These are phyloP conservation scores for Yponomeuta malinellus DNA, from an alignment of 2,888 invertebrate genomes.

Conservation along the genomic window DNA sequence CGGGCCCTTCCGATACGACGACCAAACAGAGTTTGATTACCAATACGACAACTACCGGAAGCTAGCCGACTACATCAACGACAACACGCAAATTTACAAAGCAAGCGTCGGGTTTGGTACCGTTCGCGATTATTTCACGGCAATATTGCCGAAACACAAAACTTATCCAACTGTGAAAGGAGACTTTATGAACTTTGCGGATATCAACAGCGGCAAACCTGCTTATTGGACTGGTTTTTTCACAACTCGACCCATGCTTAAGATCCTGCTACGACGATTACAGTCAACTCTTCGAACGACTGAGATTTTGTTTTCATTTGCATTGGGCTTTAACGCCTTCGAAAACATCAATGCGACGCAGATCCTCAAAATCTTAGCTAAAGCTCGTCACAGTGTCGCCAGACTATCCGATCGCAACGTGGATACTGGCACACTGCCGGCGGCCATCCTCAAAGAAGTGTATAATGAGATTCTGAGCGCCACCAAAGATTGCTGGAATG, in stretches of 20 bases:
- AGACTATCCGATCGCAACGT: conserved; percentile 97
- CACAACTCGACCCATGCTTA: conserved; percentile 90
- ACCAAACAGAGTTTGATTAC: conserved; percentile 92
- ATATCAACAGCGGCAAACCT: conserved; percentile 87
- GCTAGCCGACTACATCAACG: conserved; percentile 91
- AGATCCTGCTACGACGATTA: conserved; percentile 87
- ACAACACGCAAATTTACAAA: conserved; percentile 80
- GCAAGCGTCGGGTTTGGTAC: conserved; percentile 91
- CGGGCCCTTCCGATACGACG: conserved; percentile 93
- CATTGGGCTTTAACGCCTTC: conserved; percentile 79
- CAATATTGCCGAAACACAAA: conserved; percentile 77
- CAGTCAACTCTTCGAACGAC: conserved; percentile 86
- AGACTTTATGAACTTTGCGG: conserved; percentile 97
- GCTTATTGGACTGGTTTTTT: conserved; percentile 98
- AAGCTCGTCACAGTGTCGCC: conserved; percentile 85
- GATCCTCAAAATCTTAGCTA: conserved; percentile 69
- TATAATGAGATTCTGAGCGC: conserved; percentile 75
- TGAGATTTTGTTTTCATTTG: conserved; percentile 89
- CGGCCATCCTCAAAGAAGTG: conserved; percentile 90
- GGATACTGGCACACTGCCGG: conserved; percentile 94
- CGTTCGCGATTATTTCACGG: conserved; percentile 89
- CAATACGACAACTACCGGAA: conserved; percentile 94
- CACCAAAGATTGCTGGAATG: conserved; percentile 55
- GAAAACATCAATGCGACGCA: conserved; percentile 68
- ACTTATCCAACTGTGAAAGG: conserved; percentile 85